These are phyloP conservation scores for Brachionus rubens DNA, from an alignment of 1,140 invertebrate species.

Conservation along the genomic window DNA sequence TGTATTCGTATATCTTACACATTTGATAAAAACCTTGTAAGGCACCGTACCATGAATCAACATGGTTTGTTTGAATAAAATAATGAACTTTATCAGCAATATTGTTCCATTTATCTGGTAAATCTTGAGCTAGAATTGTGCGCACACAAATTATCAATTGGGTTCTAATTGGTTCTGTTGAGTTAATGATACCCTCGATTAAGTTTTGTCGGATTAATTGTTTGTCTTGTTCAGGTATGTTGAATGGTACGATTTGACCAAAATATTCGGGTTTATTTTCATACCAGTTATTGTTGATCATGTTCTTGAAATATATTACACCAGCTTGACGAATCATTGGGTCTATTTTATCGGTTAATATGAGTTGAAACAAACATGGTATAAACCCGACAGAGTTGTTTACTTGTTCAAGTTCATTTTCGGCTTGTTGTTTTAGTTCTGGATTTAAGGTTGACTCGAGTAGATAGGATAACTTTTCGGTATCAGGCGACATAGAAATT, in stretches of 20 bases:
- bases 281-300: constrained; percentile 83
- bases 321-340: constrained; percentile 88
- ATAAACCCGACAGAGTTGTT: constrained; percentile 94
- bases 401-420: constrained; percentile 71
- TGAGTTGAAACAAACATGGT: constrained; percentile 83
- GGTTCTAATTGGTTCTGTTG: constrained; percentile 80
- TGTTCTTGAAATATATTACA: constrained; percentile 93
- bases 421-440: constrained; percentile 79
- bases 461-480: constrained; percentile 76
- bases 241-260: constrained; percentile 74
- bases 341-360: constrained; percentile 79
- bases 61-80: constrained; percentile 77
- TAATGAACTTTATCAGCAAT: constrained; percentile 87
- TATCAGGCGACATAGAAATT: constrained; percentile 33
- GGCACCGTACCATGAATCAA: constrained; percentile 79
- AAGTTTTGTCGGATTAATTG: constrained; percentile 85
- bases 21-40: constrained; percentile 81
- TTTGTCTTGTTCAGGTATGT: constrained; percentile 91
- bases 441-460: constrained; percentile 84
- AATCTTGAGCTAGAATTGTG: constrained; percentile 90
- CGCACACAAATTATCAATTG: constrained; percentile 86
- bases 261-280: constrained; percentile 67
- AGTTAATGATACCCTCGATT: constrained; percentile 87
- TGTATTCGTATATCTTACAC: constrained; percentile 67
- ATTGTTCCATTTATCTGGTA: constrained; percentile 88